Evolutionary conservation across 2,888 invertebrate species (phyloP), one percentile per base, ranked within the genome.

Genomic region (Polydrusus cervinus): DNA sequence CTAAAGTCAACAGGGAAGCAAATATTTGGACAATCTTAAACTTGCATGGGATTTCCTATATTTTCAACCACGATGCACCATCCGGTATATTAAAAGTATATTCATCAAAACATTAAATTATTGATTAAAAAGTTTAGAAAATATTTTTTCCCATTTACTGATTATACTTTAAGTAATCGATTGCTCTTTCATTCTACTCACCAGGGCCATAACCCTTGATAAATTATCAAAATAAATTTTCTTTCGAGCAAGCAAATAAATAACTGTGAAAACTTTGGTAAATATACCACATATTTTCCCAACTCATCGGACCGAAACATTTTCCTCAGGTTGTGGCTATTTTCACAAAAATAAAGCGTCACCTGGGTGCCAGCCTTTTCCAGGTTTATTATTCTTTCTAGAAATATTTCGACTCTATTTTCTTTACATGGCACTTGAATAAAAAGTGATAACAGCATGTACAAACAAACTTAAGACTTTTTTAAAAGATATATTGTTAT

Each of bases 231-330:
- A 16, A 8, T 7, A 49, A 49, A 18, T 5, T 5, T 18, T 49
- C 16, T 18, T 49, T n/a, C 14, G 18, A 18, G 16, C 49, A 18
- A 49, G 18, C 16, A 16, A 49, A 49, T 49, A 49, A 18, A 49
- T 16, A 49, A 7, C 49, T 16, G 49, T 14, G 7, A 49, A 49
- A 49, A 49, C 16, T 49, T 49, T n/a, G 18, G 49, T 49, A 18
- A 49, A 49, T 49, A 49, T 18, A 49, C 13, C 14, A 49, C 14
- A 49, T 49, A 49, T 49, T 49, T 49, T 49, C 49, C 9, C 49
- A 49, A 49, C 18, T 18, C 18, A 18, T 18, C 49, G 16, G 18
- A 49, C 49, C 49, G 49, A n/a, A 16, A 49, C 18, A 49, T 49
- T 49, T 16, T 49, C 49, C 16, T 16, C 18, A 49, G 49, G 16